These are phyloP conservation scores for Tragelaphus oryx DNA, from an alignment of 2,797 vertebrate genomes.

Conservation along the genomic window DNA sequence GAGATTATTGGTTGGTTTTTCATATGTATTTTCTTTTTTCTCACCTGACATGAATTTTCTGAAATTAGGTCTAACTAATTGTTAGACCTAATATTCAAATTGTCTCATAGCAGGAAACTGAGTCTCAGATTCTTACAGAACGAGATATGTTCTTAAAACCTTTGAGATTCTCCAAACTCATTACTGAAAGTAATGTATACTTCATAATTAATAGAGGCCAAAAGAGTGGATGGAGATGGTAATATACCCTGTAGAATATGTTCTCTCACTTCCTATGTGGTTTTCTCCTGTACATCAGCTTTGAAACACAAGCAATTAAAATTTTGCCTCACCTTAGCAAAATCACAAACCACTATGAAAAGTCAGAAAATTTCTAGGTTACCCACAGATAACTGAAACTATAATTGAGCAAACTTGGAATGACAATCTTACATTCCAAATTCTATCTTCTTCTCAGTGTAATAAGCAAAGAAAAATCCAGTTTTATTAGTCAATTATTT, in stretches of 20 bases:
- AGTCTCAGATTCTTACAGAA: not conserved
- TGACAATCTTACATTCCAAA: not conserved
- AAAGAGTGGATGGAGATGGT: not conserved
- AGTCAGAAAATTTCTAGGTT: not conserved
- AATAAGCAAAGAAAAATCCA: not conserved
- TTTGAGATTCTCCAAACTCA: not conserved
- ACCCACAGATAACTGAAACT: not conserved
- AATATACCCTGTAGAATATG: not conserved
- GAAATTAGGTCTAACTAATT: not conserved
- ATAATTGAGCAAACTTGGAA: not conserved
- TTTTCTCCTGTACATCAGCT: not conserved
- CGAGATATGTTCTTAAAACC: not conserved
- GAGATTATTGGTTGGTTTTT: not conserved
- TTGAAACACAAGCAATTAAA: slow-evolving; percentile 38
- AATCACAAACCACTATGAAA: not conserved
- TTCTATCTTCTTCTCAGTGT: not conserved
- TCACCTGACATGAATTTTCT: not conserved
- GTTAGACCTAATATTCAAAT: not conserved
- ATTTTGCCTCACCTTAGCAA: not conserved
- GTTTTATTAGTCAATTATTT: slow-evolving; percentile 39
- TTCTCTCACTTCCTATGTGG: not conserved
- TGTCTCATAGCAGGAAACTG: not conserved
- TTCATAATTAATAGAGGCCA: slow-evolving; percentile 27
- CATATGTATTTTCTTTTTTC: not conserved
- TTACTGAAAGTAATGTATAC: not conserved